A percentile compares a stretch with the other conserved stretches of the same genome.
Evolutionary conservation across 2,113 vertebrate species (phyloP).

Genomic region (Protomyctophum bolini): DNA sequence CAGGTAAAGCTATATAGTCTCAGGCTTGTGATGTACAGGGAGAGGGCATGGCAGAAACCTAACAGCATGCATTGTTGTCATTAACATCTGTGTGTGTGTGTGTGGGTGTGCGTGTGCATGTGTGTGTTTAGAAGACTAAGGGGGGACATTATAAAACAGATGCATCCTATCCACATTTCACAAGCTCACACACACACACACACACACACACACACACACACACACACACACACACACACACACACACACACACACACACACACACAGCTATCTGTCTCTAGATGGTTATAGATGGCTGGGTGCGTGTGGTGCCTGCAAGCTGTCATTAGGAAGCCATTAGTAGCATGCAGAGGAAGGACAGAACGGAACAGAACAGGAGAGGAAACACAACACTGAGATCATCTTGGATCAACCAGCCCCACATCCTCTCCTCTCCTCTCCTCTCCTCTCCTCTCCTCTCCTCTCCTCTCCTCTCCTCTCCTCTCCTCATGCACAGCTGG

Average conservation of each 20-base stretch:
- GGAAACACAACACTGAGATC: conserved; percentile 61
- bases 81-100: conserved; percentile 26
- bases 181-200: conserved; percentile 29
- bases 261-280: conserved; percentile 43
- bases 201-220: conserved; percentile 8
- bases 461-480: conserved; percentile 24
- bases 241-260: conserved; percentile 18
- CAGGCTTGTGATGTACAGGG: conserved; percentile 52
- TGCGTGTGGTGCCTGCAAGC: conserved; percentile 72
- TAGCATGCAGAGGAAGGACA: conserved; percentile 64
- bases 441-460: conserved; percentile 34
- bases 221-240: conserved; percentile 29
- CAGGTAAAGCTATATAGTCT: conserved; percentile 26
- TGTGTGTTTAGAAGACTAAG: no score
- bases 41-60: conserved; percentile 24
- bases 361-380: conserved; percentile 55
- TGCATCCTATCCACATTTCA: conserved; percentile 38
- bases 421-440: not conserved
- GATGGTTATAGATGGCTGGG: conserved; percentile 70
- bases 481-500: conserved; percentile 42
- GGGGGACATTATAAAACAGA: no score
- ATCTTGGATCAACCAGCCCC: conserved; percentile 50
- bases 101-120: conserved; percentile 19
- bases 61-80: conserved; percentile 31
- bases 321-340: conserved; percentile 79